Evolutionary conservation across 30 jellyfish, hydroid and myxozoan genomes (phyloP), one percentile per base, ranked within the genome.

Genomic region (Morbakka virulenta): DNA sequence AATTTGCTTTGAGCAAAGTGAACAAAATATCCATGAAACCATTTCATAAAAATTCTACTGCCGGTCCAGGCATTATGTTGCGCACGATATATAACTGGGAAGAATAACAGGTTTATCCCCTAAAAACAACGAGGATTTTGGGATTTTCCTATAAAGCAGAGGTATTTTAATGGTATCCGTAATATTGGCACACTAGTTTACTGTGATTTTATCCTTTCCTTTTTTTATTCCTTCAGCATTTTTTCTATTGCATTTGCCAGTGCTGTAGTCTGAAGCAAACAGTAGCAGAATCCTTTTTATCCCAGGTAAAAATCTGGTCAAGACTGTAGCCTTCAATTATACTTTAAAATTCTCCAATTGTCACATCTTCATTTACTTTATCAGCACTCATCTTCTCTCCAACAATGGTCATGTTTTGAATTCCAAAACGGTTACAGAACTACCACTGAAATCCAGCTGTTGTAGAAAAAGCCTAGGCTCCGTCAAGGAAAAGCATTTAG

Each of bases 211-310:
- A 28, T 21, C 76, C 63, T 64, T 64, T 52, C 62, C 57, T 32
- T 64, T 64, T 64, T 64, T 64, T 22, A 64, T 64, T 28, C 57
- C 64, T 21, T 64, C 76, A 3, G 76, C 57, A 21, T 64, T 28
- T 64, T 64, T 64, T 64, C 76, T 24, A 27, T 24, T 28, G 51
- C 64, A 52, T 13, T 57, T 21, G 32, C 76, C 57, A 64, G 28
- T 13, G 76, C 28, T 64, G 24, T 64, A 21, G 76, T 64, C n/a
- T 6, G 64, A 6, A 64, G 76, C 28, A 64, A 64, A 64, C 57
- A 57, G 63, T 64, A 21, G 76, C 76, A 64, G 24, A 64, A 28
- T 52, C 63, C 64, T 21, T 64, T 64, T 64, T 57, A 28, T 64
- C 76, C 24, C 76, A 64, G 32, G 24, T 64, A 32, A 64, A 64